Percentiles rank a stretch among this genome's conserved stretches.
Evolutionary conservation across 2,113 vertebrate genomes (phyloP).

Genomic region (Lethenteron camtschaticum): DNA sequence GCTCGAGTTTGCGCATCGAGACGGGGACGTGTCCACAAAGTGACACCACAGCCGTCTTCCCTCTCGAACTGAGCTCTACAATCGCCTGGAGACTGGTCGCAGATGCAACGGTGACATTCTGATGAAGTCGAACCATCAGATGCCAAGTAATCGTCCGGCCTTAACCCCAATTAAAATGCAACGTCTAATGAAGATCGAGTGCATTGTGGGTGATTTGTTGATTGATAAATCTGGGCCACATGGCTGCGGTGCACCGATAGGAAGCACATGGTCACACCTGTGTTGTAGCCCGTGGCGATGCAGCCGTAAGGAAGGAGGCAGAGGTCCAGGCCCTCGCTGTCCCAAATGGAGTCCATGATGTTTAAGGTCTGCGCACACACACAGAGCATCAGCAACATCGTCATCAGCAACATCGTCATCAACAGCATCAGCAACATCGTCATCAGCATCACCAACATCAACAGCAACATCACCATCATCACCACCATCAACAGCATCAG

Average conservation of each 20-base stretch:
- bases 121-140: neutral
- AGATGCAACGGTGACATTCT: neutral
- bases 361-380: constrained; percentile 43
- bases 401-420: neutral
- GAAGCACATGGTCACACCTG: constrained; percentile 28
- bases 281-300: constrained; percentile 92
- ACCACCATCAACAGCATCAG: neutral
- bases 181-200: neutral
- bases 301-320: constrained; percentile 78
- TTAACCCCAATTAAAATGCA: neutral
- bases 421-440: neutral
- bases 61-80: too few relatives aligned
- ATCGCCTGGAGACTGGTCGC: neutral
- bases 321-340: constrained; percentile 73
- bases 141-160: neutral
- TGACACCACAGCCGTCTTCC: too few relatives aligned
- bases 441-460: neutral
- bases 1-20: too few relatives aligned
- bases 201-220: neutral
- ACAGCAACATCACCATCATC: neutral
- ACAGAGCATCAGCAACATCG: neutral
- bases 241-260: too few relatives aligned
- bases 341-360: constrained; percentile 98
- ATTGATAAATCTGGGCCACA: neutral
- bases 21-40: too few relatives aligned